A percentile compares a stretch with the other conserved stretches of the same genome.
Conservation (phyloP, 2,113 vertebrate species). For the Alouatta palliata region DNA sequence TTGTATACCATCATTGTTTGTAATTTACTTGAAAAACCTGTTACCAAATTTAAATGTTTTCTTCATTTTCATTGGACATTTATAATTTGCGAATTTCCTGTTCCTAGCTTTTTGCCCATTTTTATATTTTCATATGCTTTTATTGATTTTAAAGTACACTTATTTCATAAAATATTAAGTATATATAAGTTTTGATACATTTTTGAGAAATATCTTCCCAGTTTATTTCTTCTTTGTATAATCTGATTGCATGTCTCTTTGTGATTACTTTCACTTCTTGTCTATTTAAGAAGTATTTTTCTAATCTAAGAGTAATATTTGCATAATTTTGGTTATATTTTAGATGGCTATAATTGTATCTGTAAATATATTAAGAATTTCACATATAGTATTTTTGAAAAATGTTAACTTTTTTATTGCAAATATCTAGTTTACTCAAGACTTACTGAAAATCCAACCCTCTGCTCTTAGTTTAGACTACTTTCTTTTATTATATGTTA, state of each 20-base stretch:
- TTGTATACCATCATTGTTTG: neutral
- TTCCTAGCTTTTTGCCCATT: neutral
- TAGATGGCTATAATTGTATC: conserved; percentile 8
- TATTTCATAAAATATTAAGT: neutral
- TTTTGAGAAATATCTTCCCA: neutral
- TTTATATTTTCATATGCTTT: neutral
- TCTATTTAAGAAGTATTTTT: neutral
- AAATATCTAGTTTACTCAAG: neutral
- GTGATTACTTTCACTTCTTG: neutral
- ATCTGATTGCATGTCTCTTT: neutral
- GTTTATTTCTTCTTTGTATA: conserved; percentile 6
- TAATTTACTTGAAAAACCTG: neutral
- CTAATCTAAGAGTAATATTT: neutral
- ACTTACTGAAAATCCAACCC: neutral
- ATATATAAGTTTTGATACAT: neutral
- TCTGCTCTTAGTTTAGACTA: neutral
- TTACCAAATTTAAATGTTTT: neutral
- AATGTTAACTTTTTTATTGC: neutral
- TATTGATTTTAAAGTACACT: neutral
- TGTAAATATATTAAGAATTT: conserved; percentile 39
- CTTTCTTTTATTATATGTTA: neutral
- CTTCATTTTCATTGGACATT: neutral
- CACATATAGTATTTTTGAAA: neutral
- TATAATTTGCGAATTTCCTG: neutral
- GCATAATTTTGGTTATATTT: neutral